These are phyloP conservation scores for Tanytarsus gracilentus DNA, from an alignment of 2,888 invertebrate genomes.

Conservation along the genomic window DNA sequence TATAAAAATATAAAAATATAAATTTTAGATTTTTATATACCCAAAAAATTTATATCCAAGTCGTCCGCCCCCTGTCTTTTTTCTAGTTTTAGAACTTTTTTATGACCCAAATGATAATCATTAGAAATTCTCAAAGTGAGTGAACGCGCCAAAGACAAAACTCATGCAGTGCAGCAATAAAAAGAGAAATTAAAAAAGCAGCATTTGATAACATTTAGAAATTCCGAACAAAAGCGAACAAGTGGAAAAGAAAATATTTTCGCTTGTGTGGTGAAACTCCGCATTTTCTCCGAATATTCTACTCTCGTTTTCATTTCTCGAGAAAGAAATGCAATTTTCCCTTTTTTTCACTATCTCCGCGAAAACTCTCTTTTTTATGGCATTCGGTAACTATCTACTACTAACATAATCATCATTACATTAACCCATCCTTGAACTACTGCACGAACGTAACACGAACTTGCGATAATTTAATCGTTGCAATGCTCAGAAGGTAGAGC, in stretches of 20 bases:
- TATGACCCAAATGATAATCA: too few species aligned
- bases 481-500: background rate
- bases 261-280: background rate
- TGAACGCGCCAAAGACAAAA: too few species aligned
- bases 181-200: background rate
- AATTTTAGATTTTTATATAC: too few species aligned
- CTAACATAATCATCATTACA: conserved; percentile 21
- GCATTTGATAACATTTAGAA: conserved; percentile 7
- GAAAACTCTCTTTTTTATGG: background rate
- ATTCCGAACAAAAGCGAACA: conserved; percentile 8
- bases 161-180: background rate
- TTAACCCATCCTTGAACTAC: conserved; percentile 19
- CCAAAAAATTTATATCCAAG: too few species aligned
- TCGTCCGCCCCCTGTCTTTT: too few species aligned
- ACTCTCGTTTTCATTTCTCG: conserved; percentile 28
- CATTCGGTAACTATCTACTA: background rate
- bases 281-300: background rate
- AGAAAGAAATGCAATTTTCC: conserved; percentile 23
- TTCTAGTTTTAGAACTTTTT: too few species aligned
- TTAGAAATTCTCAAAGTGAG: too few species aligned
- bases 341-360: conserved; percentile 23
- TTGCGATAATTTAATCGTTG: background rate
- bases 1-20: too few species aligned
- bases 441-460: background rate
- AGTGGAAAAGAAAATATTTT: conserved; percentile 1